These are phyloP conservation scores for Rhadinocentrus ornatus DNA, from an alignment of 2,797 vertebrate genomes.

Conservation along the genomic window DNA sequence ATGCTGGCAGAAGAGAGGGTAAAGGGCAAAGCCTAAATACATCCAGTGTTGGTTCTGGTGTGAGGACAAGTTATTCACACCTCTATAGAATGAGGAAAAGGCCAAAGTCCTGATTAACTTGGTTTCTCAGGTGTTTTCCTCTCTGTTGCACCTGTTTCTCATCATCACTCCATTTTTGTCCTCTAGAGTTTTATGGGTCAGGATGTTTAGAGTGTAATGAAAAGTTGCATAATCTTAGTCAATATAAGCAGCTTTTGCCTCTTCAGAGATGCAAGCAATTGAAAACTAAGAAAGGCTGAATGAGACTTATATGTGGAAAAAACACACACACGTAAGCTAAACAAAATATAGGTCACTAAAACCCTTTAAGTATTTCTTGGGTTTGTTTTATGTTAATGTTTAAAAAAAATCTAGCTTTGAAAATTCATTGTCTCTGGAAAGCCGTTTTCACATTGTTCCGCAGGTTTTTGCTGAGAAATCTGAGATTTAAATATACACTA, in stretches of 20 bases:
- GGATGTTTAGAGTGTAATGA: not conserved
- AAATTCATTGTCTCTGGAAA: not conserved
- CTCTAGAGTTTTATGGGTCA: conserved; percentile 9
- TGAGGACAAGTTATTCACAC: conserved; percentile 40
- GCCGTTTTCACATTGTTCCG: not conserved
- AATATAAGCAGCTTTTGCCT: conserved; percentile 6
- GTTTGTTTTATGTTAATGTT: not conserved
- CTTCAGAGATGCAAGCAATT: conserved; percentile 9
- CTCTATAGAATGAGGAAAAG: conserved; percentile 43
- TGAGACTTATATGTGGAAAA: not conserved
- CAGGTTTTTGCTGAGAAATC: not conserved
- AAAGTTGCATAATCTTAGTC: conserved; percentile 1
- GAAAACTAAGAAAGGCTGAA: conserved; percentile 3
- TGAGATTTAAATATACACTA: not conserved
- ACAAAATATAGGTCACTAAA: not conserved
- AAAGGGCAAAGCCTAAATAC: conserved; percentile 53
- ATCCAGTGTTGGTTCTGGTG: conserved; percentile 46
- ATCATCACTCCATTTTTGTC: not conserved
- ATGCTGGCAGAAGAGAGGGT: conserved; percentile 53
- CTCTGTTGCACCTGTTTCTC: conserved; percentile 15
- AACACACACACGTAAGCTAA: not conserved
- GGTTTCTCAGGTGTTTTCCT: conserved; percentile 14
- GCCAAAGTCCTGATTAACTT: conserved; percentile 32
- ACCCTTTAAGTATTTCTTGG: not conserved
- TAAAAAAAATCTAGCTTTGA: not conserved